A percentile compares a stretch with the other conserved stretches of the same genome.
Evolutionary conservation across 2,113 vertebrate genomes (phyloP).

Genomic region (Ardeotis arabs): DNA sequence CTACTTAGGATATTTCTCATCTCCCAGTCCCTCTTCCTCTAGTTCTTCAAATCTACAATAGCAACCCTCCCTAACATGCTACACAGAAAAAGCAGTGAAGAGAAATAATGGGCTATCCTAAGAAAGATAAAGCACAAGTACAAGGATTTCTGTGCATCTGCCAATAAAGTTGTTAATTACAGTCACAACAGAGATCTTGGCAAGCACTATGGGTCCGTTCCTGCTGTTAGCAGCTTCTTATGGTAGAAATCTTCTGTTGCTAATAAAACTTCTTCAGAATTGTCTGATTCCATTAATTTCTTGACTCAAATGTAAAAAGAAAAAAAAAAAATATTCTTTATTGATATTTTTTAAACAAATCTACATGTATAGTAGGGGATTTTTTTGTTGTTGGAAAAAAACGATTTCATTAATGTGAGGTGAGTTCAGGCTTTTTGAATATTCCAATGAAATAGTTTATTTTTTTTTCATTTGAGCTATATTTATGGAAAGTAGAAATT

Average conservation of each 20-base stretch:
- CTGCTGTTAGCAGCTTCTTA: background rate
- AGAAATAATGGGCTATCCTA: background rate
- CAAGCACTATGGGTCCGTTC: background rate
- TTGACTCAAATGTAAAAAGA: background rate
- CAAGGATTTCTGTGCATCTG: background rate
- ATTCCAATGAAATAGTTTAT: background rate
- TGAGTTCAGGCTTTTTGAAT: background rate
- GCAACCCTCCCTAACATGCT: background rate
- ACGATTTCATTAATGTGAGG: rapidly evolving
- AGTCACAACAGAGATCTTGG: background rate
- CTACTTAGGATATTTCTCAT: background rate
- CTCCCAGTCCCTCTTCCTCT: background rate
- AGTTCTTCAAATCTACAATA: background rate
- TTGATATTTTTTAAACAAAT: background rate
- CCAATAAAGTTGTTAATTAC: background rate
- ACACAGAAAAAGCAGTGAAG: background rate
- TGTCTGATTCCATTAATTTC: background rate
- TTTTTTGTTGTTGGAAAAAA: background rate
- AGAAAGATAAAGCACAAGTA: background rate
- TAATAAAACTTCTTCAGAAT: background rate
- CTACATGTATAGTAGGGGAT: rapidly evolving
- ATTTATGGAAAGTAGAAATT: background rate
- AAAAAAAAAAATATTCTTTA: background rate
- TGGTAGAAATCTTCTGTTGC: background rate
- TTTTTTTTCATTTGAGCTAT: background rate